These are phyloP conservation scores for Apodemia duryi DNA, from an alignment of 2,888 invertebrate species.

Conservation along the genomic window DNA sequence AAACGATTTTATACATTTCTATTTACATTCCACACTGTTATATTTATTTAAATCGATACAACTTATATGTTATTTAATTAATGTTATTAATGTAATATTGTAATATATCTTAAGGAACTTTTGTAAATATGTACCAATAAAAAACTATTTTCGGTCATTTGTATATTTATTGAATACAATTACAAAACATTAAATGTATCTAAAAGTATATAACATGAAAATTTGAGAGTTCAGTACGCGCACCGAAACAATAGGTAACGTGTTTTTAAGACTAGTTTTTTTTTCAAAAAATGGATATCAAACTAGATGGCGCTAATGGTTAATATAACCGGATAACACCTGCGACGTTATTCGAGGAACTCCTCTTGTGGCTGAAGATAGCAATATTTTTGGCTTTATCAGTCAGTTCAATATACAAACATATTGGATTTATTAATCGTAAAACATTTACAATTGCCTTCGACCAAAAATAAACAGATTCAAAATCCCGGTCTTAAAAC, in stretches of 20 bases:
- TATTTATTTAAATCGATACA: background rate
- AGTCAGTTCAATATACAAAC: too few species aligned
- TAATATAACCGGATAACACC: too few species aligned
- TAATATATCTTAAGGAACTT: slow-evolving; percentile 25
- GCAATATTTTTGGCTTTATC: too few species aligned
- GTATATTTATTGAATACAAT: slow-evolving; percentile 36
- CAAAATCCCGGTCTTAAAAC: too few species aligned
- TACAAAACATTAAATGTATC: slow-evolving; percentile 42
- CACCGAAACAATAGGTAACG: slow-evolving; percentile 19
- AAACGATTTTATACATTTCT: slow-evolving; percentile 18
- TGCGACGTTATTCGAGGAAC: too few species aligned
- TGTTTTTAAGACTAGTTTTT: slow-evolving; percentile 26
- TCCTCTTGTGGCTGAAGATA: too few species aligned
- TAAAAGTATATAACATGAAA: slow-evolving; percentile 52
- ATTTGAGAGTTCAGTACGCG: slow-evolving; percentile 53
- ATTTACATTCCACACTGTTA: slow-evolving; percentile 26
- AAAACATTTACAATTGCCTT: too few species aligned
- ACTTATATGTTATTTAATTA: slow-evolving; percentile 14
- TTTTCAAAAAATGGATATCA: background rate
- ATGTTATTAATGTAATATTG: slow-evolving; percentile 17
- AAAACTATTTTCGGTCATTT: slow-evolving; percentile 37
- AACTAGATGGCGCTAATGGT: background rate
- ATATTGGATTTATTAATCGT: too few species aligned
- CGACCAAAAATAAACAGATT: too few species aligned
- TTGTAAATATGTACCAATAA: slow-evolving; percentile 39